Conservation (phyloP, 2,797 vertebrate species). For the Sandelia bainsii region DNA sequence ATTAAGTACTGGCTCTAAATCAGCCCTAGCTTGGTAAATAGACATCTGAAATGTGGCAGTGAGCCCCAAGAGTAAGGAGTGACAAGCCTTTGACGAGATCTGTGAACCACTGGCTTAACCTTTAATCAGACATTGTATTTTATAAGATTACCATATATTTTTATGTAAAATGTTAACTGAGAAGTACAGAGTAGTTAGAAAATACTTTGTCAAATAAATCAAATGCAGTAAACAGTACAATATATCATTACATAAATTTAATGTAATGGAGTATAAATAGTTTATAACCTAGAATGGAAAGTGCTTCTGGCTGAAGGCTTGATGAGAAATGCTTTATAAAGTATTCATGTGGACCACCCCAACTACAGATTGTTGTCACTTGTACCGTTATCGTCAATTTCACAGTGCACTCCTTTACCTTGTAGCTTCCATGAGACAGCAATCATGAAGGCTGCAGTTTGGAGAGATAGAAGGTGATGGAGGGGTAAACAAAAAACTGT, state of each 20-base stretch:
- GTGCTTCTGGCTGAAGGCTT: conserved; percentile 22
- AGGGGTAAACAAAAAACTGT: conserved; percentile 9
- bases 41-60: background rate
- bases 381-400: conserved; percentile 10
- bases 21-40: too few relatives aligned
- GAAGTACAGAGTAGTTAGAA: background rate
- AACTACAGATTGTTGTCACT: conserved; percentile 13
- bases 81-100: too few relatives aligned
- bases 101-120: background rate
- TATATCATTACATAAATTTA: background rate
- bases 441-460: conserved; percentile 12
- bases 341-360: conserved; percentile 31
- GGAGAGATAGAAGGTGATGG: conserved; percentile 20
- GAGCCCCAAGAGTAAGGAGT: too few relatives aligned
- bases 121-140: background rate
- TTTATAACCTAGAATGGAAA: background rate
- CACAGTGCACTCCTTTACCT: conserved; percentile 5
- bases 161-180: background rate
- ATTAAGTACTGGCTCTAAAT: too few relatives aligned
- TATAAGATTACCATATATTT: background rate
- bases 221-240: background rate
- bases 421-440: conserved; percentile 13
- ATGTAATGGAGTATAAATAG: background rate
- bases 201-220: background rate
- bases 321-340: conserved; percentile 41